Base-by-base conservation (phyloP, 1,140 invertebrate species). In the Musca domestica region DNA sequence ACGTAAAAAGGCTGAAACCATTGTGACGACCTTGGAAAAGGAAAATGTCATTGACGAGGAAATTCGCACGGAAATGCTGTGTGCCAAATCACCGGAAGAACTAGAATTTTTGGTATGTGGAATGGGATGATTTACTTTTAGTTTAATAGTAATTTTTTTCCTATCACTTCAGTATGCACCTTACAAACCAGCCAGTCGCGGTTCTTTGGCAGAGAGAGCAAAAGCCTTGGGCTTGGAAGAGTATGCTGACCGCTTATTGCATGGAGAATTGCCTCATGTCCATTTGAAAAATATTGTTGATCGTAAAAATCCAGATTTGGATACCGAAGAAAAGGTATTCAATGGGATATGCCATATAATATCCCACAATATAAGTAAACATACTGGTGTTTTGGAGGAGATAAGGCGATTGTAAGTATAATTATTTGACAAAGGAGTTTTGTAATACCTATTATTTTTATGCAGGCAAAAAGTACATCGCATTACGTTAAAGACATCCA, bases 331-430 rank as follows among this genome's bases (percentile, higher is more conserved):
- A 4, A 86, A 92, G 74, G 86, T 95, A 2, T 83, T 88, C 74
- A 82, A 84, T 54, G 90, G 91, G 47, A 83, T 95, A 10, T 85
- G 89, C 58, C 87, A 94, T 74, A 91, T 95, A 68, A 86, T 95
- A 63, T 91, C 92, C 48, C 91, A 95, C 74, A 83, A 89, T 20
- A 90, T 96, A 46, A 87, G 88, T 66, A 95, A 94, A 77, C 88
- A 95, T 76, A 86, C 89, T 70, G 84, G 85, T 41, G 84, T 92
- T n/a, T 83, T 95, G 65, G 87, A 91, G 69, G 83, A 86, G 73
- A 85, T 94, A 34, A 86, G 88, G 71, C 83, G 85, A 67, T 73
- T 92, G 87, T 89, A 82, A 84, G 85, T 51, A 66, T 25, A 19
- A 64, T 19, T 51, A 19, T 10, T 10, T 9, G 19, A 19, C 4